Evolutionary conservation across 2,797 vertebrate species (phyloP).

Genomic region (Scolopax rusticola): DNA sequence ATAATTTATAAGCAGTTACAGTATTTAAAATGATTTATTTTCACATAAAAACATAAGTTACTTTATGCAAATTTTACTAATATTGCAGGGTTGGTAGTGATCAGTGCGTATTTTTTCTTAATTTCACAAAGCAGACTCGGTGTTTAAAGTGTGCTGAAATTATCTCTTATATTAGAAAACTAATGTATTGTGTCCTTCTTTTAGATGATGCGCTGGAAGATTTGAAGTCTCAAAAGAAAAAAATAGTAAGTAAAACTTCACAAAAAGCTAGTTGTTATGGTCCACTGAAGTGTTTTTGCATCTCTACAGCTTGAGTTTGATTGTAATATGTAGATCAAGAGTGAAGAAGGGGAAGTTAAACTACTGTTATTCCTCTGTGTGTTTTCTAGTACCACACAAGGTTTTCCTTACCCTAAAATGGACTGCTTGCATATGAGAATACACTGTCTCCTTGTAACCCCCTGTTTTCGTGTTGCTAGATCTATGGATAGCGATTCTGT

Average conservation of each 20-base stretch:
- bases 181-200: constrained; percentile 53
- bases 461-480: background rate
- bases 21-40: constrained; percentile 7
- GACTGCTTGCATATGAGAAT: background rate
- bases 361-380: background rate
- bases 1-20: constrained; percentile 17
- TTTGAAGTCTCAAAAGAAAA: constrained; percentile 92
- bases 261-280: background rate
- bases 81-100: background rate
- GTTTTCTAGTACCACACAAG: background rate
- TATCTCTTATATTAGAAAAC: constrained; percentile 14
- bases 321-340: background rate
- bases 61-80: background rate
- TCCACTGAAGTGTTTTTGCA: background rate
- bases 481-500: background rate
- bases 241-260: constrained; percentile 90
- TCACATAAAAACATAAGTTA: background rate
- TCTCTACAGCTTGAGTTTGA: background rate
- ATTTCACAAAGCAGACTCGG: rapidly evolving
- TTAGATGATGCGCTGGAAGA: constrained; percentile 95
- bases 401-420: background rate
- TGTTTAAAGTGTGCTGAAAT: background rate
- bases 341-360: background rate
- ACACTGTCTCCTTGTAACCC: background rate
- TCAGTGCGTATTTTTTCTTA: background rate